Evolutionary conservation across 2,113 vertebrate genomes (phyloP), one percentile per base, ranked within the genome.

Genomic region (Lanius ludovicianus): DNA sequence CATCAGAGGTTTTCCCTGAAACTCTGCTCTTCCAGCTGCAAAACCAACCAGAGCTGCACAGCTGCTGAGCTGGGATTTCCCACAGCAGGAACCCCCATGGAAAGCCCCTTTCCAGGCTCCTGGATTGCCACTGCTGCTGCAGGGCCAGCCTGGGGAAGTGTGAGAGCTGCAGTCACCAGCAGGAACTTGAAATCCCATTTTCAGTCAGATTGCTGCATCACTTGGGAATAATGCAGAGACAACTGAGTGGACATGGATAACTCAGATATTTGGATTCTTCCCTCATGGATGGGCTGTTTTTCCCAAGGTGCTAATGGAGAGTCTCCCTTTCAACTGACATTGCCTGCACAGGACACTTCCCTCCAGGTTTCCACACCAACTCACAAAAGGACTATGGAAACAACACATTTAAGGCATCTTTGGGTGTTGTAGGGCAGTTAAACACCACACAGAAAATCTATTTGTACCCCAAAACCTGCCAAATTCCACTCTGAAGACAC

Each of bases 231-330:
- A 41, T 0, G 12, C 2, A 3, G 33, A 1, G 27, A 39, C 30
- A 39, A 63, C 7, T 19, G 10, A 35, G 14, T 0, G 3, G 21
- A 22, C 4, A 25, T 37, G 71, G 37, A 4, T 22, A 60, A 52
- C 14, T 60, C 53, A 21, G 57, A 28, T 41, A 14, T n/a, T 28
- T 53, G 59, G 37, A 13, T 20, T 47, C 1, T 6, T 19, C n/a
- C 53, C 7, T 23, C 33, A 5, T 1, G 5, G 21, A 24, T 3
- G 18, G 21, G 42, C 35, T 74, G n/a, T 2, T 46, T n/a, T 33
- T 27, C 6, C 23, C 30, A 22, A n/a, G 42, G 31, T 2, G 6
- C 3, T 44, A 3, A 3, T 0, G 4, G 1, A 46, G 21, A 53
- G 18, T 5, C 4, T 35, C 49, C 47, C 20, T 53, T 44, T 7